A percentile compares a stretch with the other conserved stretches of the same genome.
Evolutionary conservation across 53 echinoderm and acorn worm species (phyloP).

Genomic region (Temnopleurus reevesii): DNA sequence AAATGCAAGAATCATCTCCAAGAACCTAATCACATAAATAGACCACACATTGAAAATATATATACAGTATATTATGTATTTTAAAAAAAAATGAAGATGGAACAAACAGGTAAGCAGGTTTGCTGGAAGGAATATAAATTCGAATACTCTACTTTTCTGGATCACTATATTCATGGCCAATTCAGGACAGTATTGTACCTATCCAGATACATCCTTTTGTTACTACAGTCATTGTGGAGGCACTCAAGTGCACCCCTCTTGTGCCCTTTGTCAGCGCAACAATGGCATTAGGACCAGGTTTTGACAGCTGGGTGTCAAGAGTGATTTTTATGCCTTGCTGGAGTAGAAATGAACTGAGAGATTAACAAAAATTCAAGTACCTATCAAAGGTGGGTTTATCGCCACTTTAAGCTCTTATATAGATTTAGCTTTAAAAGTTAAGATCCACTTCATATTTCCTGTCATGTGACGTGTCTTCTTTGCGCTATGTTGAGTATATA

Average conservation of each 20-base stretch:
- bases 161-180: neutral
- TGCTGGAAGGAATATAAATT: neutral
- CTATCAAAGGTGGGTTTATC: neutral
- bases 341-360: neutral
- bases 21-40: neutral
- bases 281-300: conserved; percentile 27
- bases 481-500: too few relatives aligned
- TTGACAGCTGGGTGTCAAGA: conserved; percentile 37
- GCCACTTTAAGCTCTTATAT: neutral
- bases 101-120: too few relatives aligned
- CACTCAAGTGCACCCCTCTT: conserved; percentile 27
- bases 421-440: neutral
- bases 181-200: neutral
- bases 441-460: neutral
- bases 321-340: neutral
- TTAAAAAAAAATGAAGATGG: too few relatives aligned
- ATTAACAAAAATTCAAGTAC: conserved; percentile 2
- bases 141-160: neutral
- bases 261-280: conserved; percentile 12
- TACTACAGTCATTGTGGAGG: neutral
- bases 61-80: too few relatives aligned
- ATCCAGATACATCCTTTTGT: conserved; percentile 1
- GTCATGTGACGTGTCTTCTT: neutral
- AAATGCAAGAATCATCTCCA: neutral
- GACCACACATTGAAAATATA: neutral